Percentiles rank a stretch among this genome's conserved stretches.
phyloP scores from a whole-genome alignment of 2,113 vertebrate species.

The Hiodon alosoides region DNA sequence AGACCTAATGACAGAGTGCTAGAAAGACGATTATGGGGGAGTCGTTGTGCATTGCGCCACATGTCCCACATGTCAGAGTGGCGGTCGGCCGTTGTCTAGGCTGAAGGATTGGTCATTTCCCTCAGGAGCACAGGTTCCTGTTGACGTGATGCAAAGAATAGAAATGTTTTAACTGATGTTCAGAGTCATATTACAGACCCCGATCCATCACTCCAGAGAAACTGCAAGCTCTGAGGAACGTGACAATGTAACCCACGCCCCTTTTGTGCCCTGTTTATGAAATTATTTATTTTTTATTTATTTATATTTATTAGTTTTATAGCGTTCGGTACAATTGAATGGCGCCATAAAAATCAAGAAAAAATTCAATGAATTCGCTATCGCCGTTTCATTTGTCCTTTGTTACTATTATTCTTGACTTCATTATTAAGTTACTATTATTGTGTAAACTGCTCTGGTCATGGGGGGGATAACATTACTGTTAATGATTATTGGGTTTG shows the following conservation, averaged over 20 bases:
- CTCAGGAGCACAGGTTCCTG: too few relatives aligned
- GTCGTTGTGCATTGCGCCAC: neutral
- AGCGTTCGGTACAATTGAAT: neutral
- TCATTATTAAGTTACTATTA: slow-evolving; percentile 16
- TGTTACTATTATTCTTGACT: neutral
- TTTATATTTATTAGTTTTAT: neutral
- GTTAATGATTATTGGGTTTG: too few relatives aligned
- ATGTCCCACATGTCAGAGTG: neutral
- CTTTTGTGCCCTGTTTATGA: neutral
- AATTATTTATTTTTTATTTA: neutral
- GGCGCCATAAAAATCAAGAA: neutral
- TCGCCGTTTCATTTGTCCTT: neutral
- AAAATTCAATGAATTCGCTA: neutral
- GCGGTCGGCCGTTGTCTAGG: neutral
- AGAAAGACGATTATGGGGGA: neutral
- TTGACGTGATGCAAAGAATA: too few relatives aligned
- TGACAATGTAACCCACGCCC: neutral
- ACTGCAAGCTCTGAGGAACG: too few relatives aligned
- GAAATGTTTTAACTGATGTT: too few relatives aligned
- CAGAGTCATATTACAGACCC: too few relatives aligned
- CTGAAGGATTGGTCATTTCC: too few relatives aligned
- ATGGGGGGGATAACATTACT: slow-evolving; percentile 27
- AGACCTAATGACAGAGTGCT: slow-evolving; percentile 30
- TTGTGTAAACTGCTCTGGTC: slow-evolving; percentile 23
- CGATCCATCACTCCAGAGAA: too few relatives aligned